These are phyloP conservation scores for Argynnis bischoffii DNA, from an alignment of 2,888 invertebrate species.

Conservation along the genomic window DNA sequence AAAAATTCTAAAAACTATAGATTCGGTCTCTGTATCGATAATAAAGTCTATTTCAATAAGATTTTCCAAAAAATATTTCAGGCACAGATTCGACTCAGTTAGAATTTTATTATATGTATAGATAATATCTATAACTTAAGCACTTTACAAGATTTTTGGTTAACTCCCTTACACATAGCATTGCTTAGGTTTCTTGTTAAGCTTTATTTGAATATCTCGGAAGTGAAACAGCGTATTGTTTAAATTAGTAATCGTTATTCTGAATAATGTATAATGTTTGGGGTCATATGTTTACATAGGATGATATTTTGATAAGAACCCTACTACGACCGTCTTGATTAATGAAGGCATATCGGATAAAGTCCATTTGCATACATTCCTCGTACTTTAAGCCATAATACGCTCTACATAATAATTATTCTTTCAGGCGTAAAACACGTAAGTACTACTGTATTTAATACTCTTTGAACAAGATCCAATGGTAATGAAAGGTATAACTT, in stretches of 20 bases:
- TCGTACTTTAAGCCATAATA: constrained; percentile 12
- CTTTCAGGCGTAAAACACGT: neutral
- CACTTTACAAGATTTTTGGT: neutral
- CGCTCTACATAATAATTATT: constrained; percentile 14
- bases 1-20: no score
- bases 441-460: neutral
- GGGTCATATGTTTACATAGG: constrained; percentile 68
- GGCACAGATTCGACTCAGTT: no score
- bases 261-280: constrained; percentile 67
- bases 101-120: no score
- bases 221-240: constrained; percentile 49
- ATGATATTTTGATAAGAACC: constrained; percentile 65
- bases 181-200: constrained; percentile 40
- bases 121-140: neutral
- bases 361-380: constrained; percentile 36
- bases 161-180: constrained; percentile 22
- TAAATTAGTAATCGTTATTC: constrained; percentile 53
- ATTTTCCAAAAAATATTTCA: no score
- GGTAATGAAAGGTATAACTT: neutral
- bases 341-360: constrained; percentile 52
- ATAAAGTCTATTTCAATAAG: no score
- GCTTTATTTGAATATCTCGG: constrained; percentile 46
- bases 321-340: constrained; percentile 59
- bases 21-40: no score
- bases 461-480: neutral